Evolutionary conservation across 2,113 vertebrate genomes (phyloP).

Genomic region (Probosciger aterrimus): DNA sequence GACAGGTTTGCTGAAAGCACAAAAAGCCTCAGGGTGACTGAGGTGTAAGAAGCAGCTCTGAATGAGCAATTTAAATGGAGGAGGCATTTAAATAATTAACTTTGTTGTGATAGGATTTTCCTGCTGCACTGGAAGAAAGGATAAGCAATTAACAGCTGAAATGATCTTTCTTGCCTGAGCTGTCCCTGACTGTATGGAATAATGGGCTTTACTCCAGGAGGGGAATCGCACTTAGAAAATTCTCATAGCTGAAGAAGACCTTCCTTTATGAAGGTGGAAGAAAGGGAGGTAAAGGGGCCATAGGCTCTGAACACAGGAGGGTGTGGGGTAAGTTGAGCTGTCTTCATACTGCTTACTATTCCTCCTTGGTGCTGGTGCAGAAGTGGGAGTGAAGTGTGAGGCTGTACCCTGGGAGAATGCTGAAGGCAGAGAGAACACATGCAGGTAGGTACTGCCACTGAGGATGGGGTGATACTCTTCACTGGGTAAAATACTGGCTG

Average conservation of each 20-base stretch:
- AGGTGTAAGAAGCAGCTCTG: constrained; percentile 8
- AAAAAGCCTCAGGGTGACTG: neutral
- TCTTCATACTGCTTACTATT: neutral
- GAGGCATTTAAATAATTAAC: constrained; percentile 49
- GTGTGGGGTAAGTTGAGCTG: too few relatives aligned
- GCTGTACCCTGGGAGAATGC: neutral
- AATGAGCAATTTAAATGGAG: constrained; percentile 9
- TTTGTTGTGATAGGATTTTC: constrained; percentile 18
- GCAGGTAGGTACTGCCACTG: fast-evolving
- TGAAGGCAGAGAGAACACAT: neutral
- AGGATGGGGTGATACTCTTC: neutral
- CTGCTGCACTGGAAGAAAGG: neutral
- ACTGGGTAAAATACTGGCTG: neutral
- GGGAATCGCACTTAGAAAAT: neutral
- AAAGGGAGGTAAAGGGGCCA: neutral
- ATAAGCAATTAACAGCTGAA: constrained; percentile 22
- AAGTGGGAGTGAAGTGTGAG: neutral
- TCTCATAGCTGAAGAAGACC: neutral
- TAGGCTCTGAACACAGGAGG: neutral
- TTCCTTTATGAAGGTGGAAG: neutral
- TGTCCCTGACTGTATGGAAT: neutral
- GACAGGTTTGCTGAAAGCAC: neutral
- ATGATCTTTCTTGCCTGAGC: neutral
- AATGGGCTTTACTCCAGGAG: neutral
- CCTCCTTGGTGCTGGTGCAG: neutral